phyloP scores from a whole-genome alignment of 2,888 invertebrate species.

The Lissocephala sabroskyi region DNA sequence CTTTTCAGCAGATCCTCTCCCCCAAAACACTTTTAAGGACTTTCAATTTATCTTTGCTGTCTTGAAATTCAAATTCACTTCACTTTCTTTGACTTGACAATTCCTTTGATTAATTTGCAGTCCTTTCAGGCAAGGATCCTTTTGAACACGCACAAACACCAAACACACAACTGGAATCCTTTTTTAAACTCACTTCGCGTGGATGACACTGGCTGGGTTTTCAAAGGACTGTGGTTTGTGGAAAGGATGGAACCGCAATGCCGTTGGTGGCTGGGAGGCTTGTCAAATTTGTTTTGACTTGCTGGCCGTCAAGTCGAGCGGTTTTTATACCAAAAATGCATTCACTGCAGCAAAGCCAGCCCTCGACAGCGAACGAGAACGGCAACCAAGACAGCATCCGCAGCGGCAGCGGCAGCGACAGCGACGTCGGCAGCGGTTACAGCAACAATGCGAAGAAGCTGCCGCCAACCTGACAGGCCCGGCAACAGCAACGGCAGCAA shows the following conservation, averaged over 20 bases:
- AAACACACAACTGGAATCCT: background rate
- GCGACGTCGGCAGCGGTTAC: constrained; percentile 33
- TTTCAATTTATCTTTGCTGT: too few relatives aligned
- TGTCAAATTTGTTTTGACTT: constrained; percentile 65
- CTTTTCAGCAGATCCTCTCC: too few relatives aligned
- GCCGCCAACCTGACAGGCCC: constrained; percentile 25
- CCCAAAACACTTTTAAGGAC: too few relatives aligned
- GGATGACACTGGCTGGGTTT: constrained; percentile 9
- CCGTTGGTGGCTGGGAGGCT: constrained; percentile 60
- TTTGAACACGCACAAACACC: constrained; percentile 4
- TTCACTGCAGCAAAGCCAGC: constrained; percentile 30
- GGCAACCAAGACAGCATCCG: constrained; percentile 26
- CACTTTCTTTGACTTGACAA: too few relatives aligned
- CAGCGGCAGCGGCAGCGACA: constrained; percentile 26
- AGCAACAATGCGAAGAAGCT: constrained; percentile 21
- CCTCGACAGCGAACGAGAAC: constrained; percentile 11
- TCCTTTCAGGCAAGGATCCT: constrained; percentile 3
- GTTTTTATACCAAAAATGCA: constrained; percentile 66
- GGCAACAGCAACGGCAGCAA: constrained; percentile 8
- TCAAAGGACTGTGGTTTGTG: background rate
- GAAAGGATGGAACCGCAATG: constrained; percentile 10
- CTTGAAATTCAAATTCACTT: too few relatives aligned
- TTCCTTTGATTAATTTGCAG: background rate
- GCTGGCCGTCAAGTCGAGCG: constrained; percentile 49
- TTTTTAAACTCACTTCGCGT: constrained; percentile 48